Evolutionary conservation across 2,888 invertebrate genomes (phyloP).

Genomic region (Barypeithes pellucidus): DNA sequence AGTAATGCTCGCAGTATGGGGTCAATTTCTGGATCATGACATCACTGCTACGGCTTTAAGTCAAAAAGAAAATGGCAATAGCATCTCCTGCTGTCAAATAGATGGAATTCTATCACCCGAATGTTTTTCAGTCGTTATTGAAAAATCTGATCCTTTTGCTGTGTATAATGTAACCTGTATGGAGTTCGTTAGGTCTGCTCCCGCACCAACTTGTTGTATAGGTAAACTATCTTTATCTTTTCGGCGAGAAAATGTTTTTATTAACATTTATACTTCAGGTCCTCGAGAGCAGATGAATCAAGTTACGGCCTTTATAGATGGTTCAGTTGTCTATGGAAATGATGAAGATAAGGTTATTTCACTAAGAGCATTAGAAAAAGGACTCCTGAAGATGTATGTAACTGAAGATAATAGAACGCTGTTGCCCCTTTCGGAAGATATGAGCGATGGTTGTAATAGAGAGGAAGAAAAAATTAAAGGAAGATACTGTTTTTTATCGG

Average conservation of each 20-base stretch:
- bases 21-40: constrained; percentile 91
- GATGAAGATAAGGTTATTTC: constrained; percentile 71
- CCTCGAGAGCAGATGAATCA: constrained; percentile 90
- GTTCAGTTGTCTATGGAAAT: constrained; percentile 86
- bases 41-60: constrained; percentile 88
- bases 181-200: constrained; percentile 89
- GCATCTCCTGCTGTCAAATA: constrained; percentile 80
- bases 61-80: constrained; percentile 80
- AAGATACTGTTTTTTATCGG: constrained; percentile 86
- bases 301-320: constrained; percentile 88
- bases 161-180: constrained; percentile 82
- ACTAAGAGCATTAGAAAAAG: constrained; percentile 74
- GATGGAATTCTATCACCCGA: constrained; percentile 77
- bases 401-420: constrained; percentile 79
- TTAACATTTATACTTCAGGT: constrained; percentile 68
- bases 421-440: constrained; percentile 80
- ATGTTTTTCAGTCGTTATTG: constrained; percentile 84
- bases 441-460: constrained; percentile 85
- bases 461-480: constrained; percentile 78
- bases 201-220: constrained; percentile 83
- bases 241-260: not conserved
- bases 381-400: constrained; percentile 78
- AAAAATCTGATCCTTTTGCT: constrained; percentile 79
- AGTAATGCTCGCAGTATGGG: constrained; percentile 90
- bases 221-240: constrained; percentile 34